Evolutionary conservation across 2,888 invertebrate genomes (phyloP).

Genomic region (Villa cingulata): DNA sequence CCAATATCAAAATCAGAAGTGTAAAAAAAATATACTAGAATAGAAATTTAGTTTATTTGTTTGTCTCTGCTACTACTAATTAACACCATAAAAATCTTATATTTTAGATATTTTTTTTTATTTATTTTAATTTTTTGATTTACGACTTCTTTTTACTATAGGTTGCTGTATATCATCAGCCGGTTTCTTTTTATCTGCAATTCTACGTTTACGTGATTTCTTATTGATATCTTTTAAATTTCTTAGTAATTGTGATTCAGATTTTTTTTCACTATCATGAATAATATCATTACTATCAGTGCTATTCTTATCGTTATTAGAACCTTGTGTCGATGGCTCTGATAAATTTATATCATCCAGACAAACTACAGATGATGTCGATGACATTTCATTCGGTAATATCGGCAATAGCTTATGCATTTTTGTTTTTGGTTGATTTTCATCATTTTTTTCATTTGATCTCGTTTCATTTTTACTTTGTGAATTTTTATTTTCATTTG

Average conservation of each 20-base stretch:
- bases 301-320: neutral
- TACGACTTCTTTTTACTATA: neutral
- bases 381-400: too few relatives aligned
- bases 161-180: constrained; percentile 6
- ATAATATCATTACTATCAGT: neutral
- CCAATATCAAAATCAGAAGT: too few relatives aligned
- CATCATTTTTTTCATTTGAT: neutral
- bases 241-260: constrained; percentile 20
- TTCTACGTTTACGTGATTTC: constrained; percentile 19
- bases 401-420: neutral
- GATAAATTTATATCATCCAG: neutral
- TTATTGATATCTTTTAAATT: constrained; percentile 24
- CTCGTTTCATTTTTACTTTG: neutral
- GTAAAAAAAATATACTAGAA: too few relatives aligned
- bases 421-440: too few relatives aligned
- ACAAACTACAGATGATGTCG: neutral
- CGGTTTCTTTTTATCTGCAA: constrained; percentile 10
- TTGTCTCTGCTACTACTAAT: too few relatives aligned
- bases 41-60: too few relatives aligned
- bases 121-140: neutral
- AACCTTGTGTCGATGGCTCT: neutral
- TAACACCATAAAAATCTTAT: too few relatives aligned
- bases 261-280: constrained; percentile 11
- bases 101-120: too few relatives aligned
- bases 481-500: neutral